Conservation (phyloP, 2,797 vertebrate species). For the Valencia hispanica region DNA sequence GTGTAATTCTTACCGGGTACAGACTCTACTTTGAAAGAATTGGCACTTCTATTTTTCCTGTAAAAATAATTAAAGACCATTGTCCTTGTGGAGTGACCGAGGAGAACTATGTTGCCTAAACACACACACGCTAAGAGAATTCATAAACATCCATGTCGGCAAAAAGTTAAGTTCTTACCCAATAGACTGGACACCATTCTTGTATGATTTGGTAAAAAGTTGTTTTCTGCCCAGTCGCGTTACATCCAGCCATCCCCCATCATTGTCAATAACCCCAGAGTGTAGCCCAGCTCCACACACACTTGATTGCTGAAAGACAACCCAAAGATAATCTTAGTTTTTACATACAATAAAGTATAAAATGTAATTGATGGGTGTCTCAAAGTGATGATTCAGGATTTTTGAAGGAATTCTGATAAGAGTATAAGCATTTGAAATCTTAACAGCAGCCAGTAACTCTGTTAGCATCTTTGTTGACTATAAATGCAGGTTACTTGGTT, state of each 20-base stretch:
- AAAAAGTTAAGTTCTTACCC: constrained; percentile 78
- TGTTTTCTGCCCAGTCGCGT: constrained; percentile 92
- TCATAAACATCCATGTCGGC: neutral
- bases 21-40: constrained; percentile 93
- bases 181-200: constrained; percentile 91
- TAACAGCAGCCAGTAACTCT: neutral
- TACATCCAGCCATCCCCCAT: constrained; percentile 97
- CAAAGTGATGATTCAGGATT: neutral
- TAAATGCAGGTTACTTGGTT: neutral
- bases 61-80: constrained; percentile 48
- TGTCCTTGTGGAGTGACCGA: neutral
- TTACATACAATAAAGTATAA: neutral
- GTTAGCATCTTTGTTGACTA: neutral
- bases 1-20: constrained; percentile 86
- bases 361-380: neutral
- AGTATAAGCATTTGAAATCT: neutral
- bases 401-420: neutral
- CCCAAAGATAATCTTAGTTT: neutral
- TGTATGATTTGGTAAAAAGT: constrained; percentile 91
- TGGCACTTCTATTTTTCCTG: constrained; percentile 95
- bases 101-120: neutral
- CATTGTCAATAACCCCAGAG: constrained; percentile 92
- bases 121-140: neutral
- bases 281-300: constrained; percentile 93
- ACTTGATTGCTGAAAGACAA: constrained; percentile 90